Evolutionary conservation across 1,140 invertebrate genomes (phyloP).

Genomic region (Dysdera silvatica): DNA sequence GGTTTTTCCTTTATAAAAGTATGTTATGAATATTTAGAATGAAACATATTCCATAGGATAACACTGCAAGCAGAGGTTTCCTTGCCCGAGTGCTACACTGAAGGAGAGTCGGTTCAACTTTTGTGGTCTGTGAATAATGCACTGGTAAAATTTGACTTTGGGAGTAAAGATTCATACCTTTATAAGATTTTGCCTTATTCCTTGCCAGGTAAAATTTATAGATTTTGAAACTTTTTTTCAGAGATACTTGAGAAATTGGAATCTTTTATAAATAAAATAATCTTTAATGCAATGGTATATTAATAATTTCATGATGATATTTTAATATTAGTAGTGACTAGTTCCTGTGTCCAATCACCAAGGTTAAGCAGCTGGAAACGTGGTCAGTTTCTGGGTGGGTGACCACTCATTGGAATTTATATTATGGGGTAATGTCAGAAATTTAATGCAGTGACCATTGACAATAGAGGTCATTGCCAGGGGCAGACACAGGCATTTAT

Average conservation of each 20-base stretch:
- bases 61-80: constrained; percentile 9
- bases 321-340: no score
- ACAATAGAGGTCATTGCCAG: no score
- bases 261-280: background rate
- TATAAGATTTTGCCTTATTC: constrained; percentile 19
- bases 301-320: no score
- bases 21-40: background rate
- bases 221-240: background rate
- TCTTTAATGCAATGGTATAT: background rate
- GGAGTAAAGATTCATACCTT: background rate
- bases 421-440: no score
- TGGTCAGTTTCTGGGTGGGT: no score
- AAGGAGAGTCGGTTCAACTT: constrained; percentile 1
- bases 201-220: constrained; percentile 12
- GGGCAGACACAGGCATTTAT: no score
- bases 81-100: constrained; percentile 12
- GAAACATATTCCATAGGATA: constrained; percentile 6
- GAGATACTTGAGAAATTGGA: background rate
- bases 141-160: constrained; percentile 26
- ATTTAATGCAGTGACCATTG: no score
- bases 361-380: no score
- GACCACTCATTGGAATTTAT: no score
- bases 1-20: background rate
- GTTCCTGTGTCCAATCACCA: no score
- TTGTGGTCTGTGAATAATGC: constrained; percentile 24